Conservation (phyloP, 1,140 invertebrate genomes). For the Proctacanthus coquilletti region DNA sequence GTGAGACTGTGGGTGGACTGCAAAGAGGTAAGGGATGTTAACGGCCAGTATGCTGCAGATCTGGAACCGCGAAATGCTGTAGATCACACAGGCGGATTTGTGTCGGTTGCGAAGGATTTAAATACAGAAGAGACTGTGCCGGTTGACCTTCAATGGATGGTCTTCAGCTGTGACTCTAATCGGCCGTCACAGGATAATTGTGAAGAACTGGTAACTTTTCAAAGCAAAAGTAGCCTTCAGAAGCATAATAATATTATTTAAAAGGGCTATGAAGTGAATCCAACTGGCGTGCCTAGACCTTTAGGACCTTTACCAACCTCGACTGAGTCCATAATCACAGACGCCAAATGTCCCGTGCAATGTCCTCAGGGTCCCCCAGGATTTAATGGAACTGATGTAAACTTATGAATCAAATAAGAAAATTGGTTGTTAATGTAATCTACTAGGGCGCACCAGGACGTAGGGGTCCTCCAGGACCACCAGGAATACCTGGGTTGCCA, state of each 20-base stretch:
- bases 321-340: conserved; percentile 1
- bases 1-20: conserved; percentile 59
- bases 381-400: conserved; percentile 34
- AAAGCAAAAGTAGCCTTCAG: no score
- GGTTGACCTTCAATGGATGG: conserved; percentile 69
- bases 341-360: conserved; percentile 17
- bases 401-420: conserved; percentile 8
- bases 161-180: conserved; percentile 60
- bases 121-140: conserved; percentile 41
- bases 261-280: not conserved
- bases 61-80: conserved; percentile 41
- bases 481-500: conserved; percentile 20
- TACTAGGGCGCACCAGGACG: conserved; percentile 12
- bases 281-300: not conserved
- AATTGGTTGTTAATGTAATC: not conserved
- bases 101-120: conserved; percentile 45
- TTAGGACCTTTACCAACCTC: not conserved
- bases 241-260: conserved; percentile 1
- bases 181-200: conserved; percentile 53
- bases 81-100: conserved; percentile 44
- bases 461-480: conserved; percentile 17
- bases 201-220: conserved; percentile 50
- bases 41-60: conserved; percentile 17
- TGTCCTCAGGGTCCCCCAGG: conserved; percentile 45
- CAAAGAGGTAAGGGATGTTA: conserved; percentile 16